Evolutionary conservation across 2,113 vertebrate species (phyloP).

Genomic region (Xyrauchen texanus): DNA sequence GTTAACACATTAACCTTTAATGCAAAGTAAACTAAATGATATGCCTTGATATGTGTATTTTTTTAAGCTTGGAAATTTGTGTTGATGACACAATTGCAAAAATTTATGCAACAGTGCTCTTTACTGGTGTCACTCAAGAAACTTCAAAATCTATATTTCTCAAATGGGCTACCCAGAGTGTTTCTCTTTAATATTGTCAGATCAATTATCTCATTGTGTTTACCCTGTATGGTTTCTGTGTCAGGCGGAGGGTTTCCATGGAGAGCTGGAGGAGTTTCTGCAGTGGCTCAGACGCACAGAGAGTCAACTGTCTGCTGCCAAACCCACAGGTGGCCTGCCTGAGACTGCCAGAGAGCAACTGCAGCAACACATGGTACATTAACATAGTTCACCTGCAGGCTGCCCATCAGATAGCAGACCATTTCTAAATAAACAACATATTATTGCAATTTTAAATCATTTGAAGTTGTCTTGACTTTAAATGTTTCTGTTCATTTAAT

Average conservation of each 20-base stretch:
- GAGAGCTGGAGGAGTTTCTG: slow-evolving; percentile 97
- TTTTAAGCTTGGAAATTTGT: too few relatives aligned
- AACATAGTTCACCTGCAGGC: slow-evolving; percentile 41
- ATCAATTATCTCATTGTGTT: slow-evolving; percentile 19
- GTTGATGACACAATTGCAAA: too few relatives aligned
- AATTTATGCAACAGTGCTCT: too few relatives aligned
- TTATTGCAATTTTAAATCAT: too few relatives aligned
- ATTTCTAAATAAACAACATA: too few relatives aligned
- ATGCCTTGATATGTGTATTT: too few relatives aligned
- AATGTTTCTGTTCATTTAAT: too few relatives aligned
- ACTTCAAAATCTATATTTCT: too few relatives aligned
- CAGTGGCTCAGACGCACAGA: slow-evolving; percentile 94
- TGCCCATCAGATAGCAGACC: neutral
- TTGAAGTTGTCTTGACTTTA: too few relatives aligned
- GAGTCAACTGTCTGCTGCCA: slow-evolving; percentile 90
- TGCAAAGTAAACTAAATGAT: too few relatives aligned
- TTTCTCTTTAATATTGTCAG: slow-evolving; percentile 29
- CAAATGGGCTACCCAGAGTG: neutral
- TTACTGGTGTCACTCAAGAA: too few relatives aligned
- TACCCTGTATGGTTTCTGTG: neutral
- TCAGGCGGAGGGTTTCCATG: slow-evolving; percentile 97
- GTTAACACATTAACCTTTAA: too few relatives aligned
- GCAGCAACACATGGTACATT: slow-evolving; percentile 88
- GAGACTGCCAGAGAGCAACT: slow-evolving; percentile 97
- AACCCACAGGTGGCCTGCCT: slow-evolving; percentile 93